Conservation (phyloP, 1,140 invertebrate genomes). For the Littorina saxatilis region DNA sequence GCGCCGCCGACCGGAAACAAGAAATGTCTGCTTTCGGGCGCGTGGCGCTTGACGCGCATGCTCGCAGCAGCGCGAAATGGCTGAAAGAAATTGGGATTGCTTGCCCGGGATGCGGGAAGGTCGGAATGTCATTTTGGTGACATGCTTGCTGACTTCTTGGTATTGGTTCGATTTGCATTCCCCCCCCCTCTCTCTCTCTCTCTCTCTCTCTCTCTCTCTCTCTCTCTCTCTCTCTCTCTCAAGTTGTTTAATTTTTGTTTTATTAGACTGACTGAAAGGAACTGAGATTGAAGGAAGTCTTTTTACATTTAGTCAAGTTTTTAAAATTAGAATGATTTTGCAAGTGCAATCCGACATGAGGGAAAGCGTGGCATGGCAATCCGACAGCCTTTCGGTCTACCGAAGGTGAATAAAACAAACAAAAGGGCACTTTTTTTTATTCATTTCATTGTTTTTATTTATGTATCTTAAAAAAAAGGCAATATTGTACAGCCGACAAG, state of each 20-base stretch:
- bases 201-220: slow-evolving; percentile 12
- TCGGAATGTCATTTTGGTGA: neutral
- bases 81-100: neutral
- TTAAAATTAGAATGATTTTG: too few species aligned
- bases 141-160: neutral
- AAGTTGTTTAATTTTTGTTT: too few species aligned
- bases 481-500: too few species aligned
- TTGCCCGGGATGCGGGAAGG: neutral
- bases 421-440: too few species aligned
- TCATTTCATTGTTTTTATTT: too few species aligned
- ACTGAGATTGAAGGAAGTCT: neutral
- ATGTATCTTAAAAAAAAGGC: too few species aligned
- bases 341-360: too few species aligned
- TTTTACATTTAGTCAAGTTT: too few species aligned
- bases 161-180: too few species aligned
- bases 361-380: too few species aligned
- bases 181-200: slow-evolving; percentile 27
- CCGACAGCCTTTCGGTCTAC: neutral
- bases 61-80: neutral
- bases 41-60: slow-evolving; percentile 20
- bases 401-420: too few species aligned
- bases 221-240: too few species aligned
- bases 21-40: slow-evolving; percentile 19
- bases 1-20: slow-evolving; percentile 12
- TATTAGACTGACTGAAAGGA: neutral